Base-by-base conservation (phyloP, 2,113 vertebrate genomes). In the Cyanoramphus novaezelandiae region DNA sequence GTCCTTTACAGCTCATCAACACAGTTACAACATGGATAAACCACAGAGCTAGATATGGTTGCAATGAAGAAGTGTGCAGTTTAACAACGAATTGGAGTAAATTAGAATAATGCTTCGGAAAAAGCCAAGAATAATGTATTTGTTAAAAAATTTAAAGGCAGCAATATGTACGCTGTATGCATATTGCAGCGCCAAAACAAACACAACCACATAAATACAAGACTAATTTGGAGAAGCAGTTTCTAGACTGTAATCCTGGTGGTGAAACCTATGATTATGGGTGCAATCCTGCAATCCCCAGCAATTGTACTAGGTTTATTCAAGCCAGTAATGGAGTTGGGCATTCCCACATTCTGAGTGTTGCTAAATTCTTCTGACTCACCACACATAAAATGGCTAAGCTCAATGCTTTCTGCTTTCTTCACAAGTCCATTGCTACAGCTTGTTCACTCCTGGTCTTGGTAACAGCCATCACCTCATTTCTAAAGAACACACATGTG, bases 201-300 rank as follows among this genome's bases (percentile, higher is more conserved):
- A 93, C 88, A 90, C 2, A 4, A 85, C 94, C 91, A 74, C 89
- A 96, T 75, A 76, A 97, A 95, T 75, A 24, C 44, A 71, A 86
- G 72, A 64, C 86, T 86, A 94, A 95, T 97, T 93, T 96, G 90
- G 92, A 93, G 69, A 88, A 89, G 33, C 23, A 55, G 29, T 62
- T 86, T 91, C 63, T 65, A 91, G 65, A 94, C 81, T 83, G 64
- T 94, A 96, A 96, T 96, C 77, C 76, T 88, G 29, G 64, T 60
- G 60, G 27, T 15, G 28, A 87, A 96, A 75, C 92, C 82, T 10
- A 7, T 92, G 82, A 96, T 97, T 96, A 86, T 76, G 92, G 76
- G 55, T 52, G 44, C 88, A 88, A 72, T 92, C 55, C 86, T 95
- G 86, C 92, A 94, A 92, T 92, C 52, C 35, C 69, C 21, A 88